Evolutionary conservation across 2,888 invertebrate species (phyloP).

Genomic region (Nomada lathburiana): DNA sequence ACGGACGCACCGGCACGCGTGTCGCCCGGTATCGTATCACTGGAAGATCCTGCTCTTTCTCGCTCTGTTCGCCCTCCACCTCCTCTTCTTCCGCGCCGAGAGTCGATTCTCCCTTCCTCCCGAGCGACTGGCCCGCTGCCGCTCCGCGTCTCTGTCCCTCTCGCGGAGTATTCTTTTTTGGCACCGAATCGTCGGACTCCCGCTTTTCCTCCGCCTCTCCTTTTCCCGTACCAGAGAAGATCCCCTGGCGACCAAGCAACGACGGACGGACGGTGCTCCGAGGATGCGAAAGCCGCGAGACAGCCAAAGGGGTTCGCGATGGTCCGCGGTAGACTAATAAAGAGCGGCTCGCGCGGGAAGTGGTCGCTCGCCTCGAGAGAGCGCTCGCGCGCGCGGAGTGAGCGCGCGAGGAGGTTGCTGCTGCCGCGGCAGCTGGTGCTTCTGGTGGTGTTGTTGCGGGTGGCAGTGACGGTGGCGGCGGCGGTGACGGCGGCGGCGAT

Average conservation of each 20-base stretch:
- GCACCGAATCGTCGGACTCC: constrained; percentile 13
- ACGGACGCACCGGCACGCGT: constrained; percentile 70
- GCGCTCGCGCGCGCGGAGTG: constrained; percentile 59
- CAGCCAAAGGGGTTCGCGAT: constrained; percentile 81
- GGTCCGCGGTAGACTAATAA: constrained; percentile 83
- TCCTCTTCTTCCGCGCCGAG: constrained; percentile 33
- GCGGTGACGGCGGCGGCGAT: constrained; percentile 51
- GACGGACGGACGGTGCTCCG: constrained; percentile 13
- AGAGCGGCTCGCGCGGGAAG: constrained; percentile 82
- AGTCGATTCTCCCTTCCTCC: constrained; percentile 42
- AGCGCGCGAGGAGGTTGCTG: constrained; percentile 49
- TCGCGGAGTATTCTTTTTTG: constrained; percentile 9
- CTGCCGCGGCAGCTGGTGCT: constrained; percentile 44
- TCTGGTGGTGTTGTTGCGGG: constrained; percentile 47
- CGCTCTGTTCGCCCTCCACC: constrained; percentile 56
- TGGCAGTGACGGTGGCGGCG: constrained; percentile 43
- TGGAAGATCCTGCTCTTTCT: constrained; percentile 69
- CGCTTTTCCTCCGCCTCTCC: constrained; percentile 15
- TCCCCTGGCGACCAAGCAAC: neutral
- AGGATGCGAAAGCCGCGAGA: constrained; percentile 65
- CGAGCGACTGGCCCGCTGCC: constrained; percentile 10
- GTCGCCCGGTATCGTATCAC: constrained; percentile 70
- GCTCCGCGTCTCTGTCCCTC: constrained; percentile 21
- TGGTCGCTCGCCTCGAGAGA: constrained; percentile 71
- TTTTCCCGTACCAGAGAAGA: constrained; percentile 25